phyloP scores from a whole-genome alignment of 2,113 vertebrate species.

The Forbesichthys papilliferus region DNA sequence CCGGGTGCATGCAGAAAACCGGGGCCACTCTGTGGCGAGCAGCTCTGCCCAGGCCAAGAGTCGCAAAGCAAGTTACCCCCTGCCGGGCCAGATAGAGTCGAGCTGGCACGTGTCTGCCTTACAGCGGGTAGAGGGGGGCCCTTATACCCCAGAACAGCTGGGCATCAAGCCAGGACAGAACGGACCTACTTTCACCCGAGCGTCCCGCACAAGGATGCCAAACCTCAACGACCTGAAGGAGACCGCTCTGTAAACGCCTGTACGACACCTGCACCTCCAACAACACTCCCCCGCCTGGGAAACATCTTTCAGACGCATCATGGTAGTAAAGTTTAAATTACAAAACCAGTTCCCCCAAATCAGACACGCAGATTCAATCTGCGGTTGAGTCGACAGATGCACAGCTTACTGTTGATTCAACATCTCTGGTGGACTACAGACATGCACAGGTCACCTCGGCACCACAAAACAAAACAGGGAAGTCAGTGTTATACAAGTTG shows the following conservation, averaged over 20 bases:
- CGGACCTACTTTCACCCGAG: slow-evolving; percentile 89
- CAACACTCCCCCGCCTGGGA: slow-evolving; percentile 35
- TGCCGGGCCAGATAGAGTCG: slow-evolving; percentile 91
- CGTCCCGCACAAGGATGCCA: slow-evolving; percentile 90
- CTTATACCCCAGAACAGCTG: slow-evolving; percentile 89
- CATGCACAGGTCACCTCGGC: slow-evolving; percentile 10
- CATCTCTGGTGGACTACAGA: slow-evolving; percentile 16
- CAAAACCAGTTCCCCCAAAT: slow-evolving; percentile 39
- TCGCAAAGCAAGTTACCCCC: slow-evolving; percentile 85
- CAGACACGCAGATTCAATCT: not conserved
- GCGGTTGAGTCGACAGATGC: slow-evolving; percentile 34
- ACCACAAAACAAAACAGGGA: slow-evolving; percentile 17
- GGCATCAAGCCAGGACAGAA: slow-evolving; percentile 94
- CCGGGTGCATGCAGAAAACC: slow-evolving; percentile 64
- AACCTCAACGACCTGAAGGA: slow-evolving; percentile 99
- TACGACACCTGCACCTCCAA: slow-evolving; percentile 37
- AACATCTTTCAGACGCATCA: slow-evolving; percentile 28
- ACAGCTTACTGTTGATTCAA: slow-evolving; percentile 7
- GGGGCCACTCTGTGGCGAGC: slow-evolving; percentile 73
- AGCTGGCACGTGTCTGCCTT: slow-evolving; percentile 91
- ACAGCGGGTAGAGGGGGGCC: slow-evolving; percentile 84
- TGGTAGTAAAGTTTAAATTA: slow-evolving; percentile 45
- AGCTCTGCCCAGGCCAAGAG: slow-evolving; percentile 84
- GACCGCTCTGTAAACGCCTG: slow-evolving; percentile 87
- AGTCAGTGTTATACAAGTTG: slow-evolving; percentile 21